Percentiles rank a stretch among this genome's conserved stretches.
phyloP scores from a whole-genome alignment of 2,113 vertebrate genomes.

The Anser cygnoides region DNA sequence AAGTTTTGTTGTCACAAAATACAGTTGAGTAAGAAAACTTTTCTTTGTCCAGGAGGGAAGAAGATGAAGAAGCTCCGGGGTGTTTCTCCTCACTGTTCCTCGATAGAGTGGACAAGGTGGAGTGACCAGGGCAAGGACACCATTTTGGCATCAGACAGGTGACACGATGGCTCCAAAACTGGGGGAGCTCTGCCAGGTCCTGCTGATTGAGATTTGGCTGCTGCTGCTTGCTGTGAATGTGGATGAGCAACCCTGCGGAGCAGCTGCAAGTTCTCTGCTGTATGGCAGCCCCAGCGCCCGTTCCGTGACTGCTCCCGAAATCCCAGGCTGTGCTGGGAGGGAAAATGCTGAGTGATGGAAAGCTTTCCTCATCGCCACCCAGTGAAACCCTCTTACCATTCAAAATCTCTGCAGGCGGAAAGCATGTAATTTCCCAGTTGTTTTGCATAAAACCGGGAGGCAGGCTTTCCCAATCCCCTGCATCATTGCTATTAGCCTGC shows the following conservation, averaged over 20 bases:
- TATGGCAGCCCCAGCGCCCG: background rate
- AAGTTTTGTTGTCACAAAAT: background rate
- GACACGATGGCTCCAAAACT: fast-evolving
- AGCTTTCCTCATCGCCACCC: background rate
- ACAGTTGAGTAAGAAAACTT: background rate
- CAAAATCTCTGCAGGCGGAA: background rate
- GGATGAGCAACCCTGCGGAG: background rate
- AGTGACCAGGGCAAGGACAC: background rate
- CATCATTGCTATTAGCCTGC: background rate
- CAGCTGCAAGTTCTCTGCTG: background rate
- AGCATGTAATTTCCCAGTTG: conserved; percentile 20
- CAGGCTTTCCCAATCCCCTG: background rate
- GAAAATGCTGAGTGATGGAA: background rate
- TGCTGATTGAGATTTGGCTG: background rate
- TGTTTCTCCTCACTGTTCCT: background rate
- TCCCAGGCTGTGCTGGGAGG: background rate
- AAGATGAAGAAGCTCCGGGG: fast-evolving
- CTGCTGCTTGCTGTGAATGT: background rate
- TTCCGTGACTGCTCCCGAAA: background rate
- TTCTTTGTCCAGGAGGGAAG: background rate
- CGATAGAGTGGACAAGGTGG: background rate
- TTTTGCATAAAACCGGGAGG: background rate
- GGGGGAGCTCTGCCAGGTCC: background rate
- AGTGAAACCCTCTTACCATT: background rate
- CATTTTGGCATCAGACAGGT: fast-evolving